Evolutionary conservation across 1,140 invertebrate genomes (phyloP).

Genomic region (Hyphantria cunea): DNA sequence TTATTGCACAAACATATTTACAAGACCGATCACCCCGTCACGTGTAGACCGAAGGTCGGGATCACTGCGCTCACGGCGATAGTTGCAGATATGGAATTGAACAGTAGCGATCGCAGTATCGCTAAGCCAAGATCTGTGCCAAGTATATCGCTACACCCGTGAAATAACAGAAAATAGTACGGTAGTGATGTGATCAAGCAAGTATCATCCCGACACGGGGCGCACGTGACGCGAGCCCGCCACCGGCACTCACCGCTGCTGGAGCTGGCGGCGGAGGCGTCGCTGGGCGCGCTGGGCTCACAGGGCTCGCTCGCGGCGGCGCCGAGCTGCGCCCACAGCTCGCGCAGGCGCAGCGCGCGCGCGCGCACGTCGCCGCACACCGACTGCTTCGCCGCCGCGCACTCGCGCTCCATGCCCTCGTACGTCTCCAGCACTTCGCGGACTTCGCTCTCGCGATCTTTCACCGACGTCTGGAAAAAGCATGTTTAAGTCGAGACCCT

Average conservation of each 20-base stretch:
- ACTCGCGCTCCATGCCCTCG: slow-evolving; percentile 83
- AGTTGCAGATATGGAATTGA: too few species aligned
- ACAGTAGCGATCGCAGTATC: too few species aligned
- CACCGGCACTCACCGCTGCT: slow-evolving; percentile 49
- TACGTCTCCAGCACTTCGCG: slow-evolving; percentile 87
- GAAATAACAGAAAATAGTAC: too few species aligned
- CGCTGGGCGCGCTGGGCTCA: too few species aligned
- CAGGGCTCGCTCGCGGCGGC: background rate
- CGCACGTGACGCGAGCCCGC: slow-evolving; percentile 12
- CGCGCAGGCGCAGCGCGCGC: slow-evolving; percentile 53
- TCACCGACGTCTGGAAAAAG: slow-evolving; percentile 69
- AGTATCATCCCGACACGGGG: too few species aligned
- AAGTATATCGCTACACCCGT: too few species aligned
- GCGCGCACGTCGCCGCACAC: slow-evolving; percentile 84
- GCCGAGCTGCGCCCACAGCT: slow-evolving; percentile 82
- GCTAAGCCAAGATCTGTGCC: too few species aligned
- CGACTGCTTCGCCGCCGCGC: slow-evolving; percentile 82
- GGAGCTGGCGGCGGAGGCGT: slow-evolving; percentile 28
- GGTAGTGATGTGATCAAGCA: too few species aligned
- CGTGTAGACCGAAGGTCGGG: too few species aligned
- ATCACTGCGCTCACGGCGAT: too few species aligned
- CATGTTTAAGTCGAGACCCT: background rate
- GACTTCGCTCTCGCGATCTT: slow-evolving; percentile 84
- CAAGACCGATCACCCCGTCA: background rate
- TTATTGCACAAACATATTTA: slow-evolving; percentile 37